These are phyloP conservation scores for Vidua macroura DNA, from an alignment of 2,113 vertebrate genomes.

Conservation along the genomic window DNA sequence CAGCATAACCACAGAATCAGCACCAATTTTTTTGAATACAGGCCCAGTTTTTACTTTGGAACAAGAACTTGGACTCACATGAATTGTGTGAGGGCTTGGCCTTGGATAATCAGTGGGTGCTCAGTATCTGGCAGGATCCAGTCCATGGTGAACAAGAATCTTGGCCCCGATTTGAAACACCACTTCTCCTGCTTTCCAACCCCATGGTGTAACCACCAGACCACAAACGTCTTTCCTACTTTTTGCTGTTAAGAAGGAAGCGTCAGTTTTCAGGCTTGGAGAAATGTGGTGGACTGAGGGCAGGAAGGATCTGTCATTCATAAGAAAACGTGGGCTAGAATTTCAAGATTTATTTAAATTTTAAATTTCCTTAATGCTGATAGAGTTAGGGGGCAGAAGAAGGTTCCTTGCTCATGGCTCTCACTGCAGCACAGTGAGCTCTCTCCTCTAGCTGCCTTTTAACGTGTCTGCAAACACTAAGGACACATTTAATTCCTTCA, in stretches of 20 bases:
- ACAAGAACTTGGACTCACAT: conserved; percentile 55
- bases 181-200: conserved; percentile 3
- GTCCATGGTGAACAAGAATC: conserved; percentile 27
- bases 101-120: conserved; percentile 52
- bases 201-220: conserved; percentile 24
- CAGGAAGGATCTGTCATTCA: conserved; percentile 61
- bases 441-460: background rate
- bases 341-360: conserved; percentile 34
- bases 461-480: conserved; percentile 15
- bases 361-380: background rate
- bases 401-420: background rate
- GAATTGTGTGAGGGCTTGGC: conserved; percentile 43
- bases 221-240: conserved; percentile 58
- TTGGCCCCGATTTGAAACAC: conserved; percentile 37
- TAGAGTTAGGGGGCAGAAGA: background rate
- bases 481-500: conserved; percentile 27
- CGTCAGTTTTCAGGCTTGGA: conserved; percentile 47
- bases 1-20: conserved; percentile 52
- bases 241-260: conserved; percentile 59
- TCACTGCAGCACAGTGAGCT: background rate
- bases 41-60: conserved; percentile 52
- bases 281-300: conserved; percentile 34
- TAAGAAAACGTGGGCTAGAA: background rate
- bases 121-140: conserved; percentile 44
- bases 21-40: conserved; percentile 32